These are phyloP conservation scores for Oxyteleia sp. DNA, from an alignment of 2,888 invertebrate genomes.

Conservation along the genomic window DNA sequence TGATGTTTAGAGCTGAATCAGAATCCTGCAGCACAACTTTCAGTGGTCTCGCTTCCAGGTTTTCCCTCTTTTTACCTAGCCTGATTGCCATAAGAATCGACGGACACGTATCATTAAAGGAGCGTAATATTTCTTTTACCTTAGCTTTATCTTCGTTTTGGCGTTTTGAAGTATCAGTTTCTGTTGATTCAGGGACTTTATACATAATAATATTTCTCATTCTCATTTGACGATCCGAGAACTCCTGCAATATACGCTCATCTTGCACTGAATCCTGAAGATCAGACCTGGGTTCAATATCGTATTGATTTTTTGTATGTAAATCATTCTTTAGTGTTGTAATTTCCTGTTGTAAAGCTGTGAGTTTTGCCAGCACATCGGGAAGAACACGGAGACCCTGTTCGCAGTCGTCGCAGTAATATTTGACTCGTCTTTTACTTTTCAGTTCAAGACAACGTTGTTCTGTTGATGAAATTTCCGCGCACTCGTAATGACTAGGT, in stretches of 20 bases:
- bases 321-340: neutral
- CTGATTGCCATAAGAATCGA: no score
- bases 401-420: slow-evolving; percentile 12
- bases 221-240: neutral
- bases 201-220: neutral
- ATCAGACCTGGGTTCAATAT: no score
- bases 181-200: neutral
- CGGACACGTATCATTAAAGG: no score
- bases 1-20: slow-evolving; percentile 1
- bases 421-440: neutral
- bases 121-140: neutral
- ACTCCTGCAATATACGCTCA: neutral
- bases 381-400: neutral
- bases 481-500: neutral
- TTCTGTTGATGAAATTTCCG: slow-evolving; percentile 2
- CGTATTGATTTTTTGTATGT: neutral
- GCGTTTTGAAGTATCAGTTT: no score
- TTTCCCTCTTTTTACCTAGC: no score
- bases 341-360: neutral
- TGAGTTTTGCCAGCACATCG: neutral
- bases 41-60: no score
- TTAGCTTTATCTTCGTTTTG: neutral
- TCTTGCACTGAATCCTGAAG: no score
- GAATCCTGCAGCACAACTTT: no score
- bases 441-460: neutral